These are phyloP conservation scores for Furnarius figulus DNA, from an alignment of 2,113 vertebrate species.

Conservation along the genomic window DNA sequence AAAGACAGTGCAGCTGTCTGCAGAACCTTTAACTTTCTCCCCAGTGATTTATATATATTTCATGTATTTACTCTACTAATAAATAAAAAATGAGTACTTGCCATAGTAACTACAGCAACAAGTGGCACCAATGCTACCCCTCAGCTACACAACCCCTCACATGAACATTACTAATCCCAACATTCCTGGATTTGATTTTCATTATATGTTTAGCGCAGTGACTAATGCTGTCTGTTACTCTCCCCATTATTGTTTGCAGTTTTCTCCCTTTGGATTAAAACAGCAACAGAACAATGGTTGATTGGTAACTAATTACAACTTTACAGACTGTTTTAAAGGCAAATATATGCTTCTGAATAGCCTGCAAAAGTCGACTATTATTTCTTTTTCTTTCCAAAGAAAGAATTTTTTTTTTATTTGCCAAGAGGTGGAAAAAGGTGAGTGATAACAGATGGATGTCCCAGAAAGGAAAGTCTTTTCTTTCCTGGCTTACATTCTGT, in stretches of 20 bases:
- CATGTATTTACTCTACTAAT: constrained; percentile 44
- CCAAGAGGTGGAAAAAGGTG: not conserved
- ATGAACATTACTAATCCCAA: not conserved
- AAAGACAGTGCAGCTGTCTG: constrained; percentile 16
- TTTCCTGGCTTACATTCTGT: constrained; percentile 18
- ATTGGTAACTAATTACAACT: not conserved
- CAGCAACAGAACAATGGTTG: not conserved
- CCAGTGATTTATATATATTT: constrained; percentile 52
- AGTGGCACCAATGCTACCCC: not conserved
- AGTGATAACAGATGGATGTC: not conserved
- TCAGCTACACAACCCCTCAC: not conserved
- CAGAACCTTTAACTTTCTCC: constrained; percentile 44
- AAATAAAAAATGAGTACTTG: constrained; percentile 56
- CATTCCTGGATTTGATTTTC: not conserved
- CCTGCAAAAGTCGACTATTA: not conserved
- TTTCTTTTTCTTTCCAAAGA: constrained; percentile 7
- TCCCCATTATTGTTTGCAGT: not conserved
- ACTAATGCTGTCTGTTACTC: not conserved
- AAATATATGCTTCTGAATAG: not conserved
- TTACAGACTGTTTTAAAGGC: not conserved
- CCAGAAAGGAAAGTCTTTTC: constrained; percentile 9
- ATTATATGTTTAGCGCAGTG: not conserved
- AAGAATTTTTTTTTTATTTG: not conserved
- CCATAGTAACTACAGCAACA: constrained; percentile 48
- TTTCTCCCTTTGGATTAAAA: not conserved